Evolutionary conservation across 2,888 invertebrate genomes (phyloP).

Genomic region (Stenodera caucasica): DNA sequence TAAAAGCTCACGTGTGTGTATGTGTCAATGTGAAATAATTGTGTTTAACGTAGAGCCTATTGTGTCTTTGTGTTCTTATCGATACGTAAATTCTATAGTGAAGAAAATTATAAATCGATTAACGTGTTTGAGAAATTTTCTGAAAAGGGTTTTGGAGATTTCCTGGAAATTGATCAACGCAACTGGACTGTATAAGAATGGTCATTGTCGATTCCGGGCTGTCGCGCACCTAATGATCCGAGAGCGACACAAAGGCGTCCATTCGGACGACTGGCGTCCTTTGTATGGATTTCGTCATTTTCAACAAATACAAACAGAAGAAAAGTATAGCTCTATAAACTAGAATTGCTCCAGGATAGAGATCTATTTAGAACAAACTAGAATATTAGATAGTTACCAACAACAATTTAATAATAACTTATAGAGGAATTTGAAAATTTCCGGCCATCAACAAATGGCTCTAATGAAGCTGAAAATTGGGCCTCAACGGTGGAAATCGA

Average conservation of each 20-base stretch:
- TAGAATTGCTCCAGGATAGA: not conserved
- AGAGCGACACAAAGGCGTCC: slow-evolving; percentile 52
- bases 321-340: not conserved
- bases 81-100: not conserved
- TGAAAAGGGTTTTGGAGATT: not conserved
- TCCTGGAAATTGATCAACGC: too few species aligned
- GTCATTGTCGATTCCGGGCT: slow-evolving; percentile 51
- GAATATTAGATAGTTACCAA: not conserved
- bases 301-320: not conserved
- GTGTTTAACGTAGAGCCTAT: not conserved
- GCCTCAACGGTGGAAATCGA: too few species aligned
- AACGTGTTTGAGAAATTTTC: too few species aligned
- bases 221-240: slow-evolving; percentile 52
- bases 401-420: not conserved
- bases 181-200: slow-evolving; percentile 51
- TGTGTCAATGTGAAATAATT: slow-evolving; percentile 1
- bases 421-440: not conserved
- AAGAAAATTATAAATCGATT: too few species aligned
- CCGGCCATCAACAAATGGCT: not conserved
- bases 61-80: slow-evolving; percentile 12
- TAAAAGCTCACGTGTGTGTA: slow-evolving; percentile 24
- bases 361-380: slow-evolving; percentile 5
- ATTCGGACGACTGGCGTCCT: slow-evolving; percentile 25
- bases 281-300: slow-evolving; percentile 2
- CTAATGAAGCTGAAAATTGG: not conserved